Percentiles rank a stretch among this genome's conserved stretches.
phyloP scores from a whole-genome alignment of 1,140 invertebrate species.

The Cydia fagiglandana region DNA sequence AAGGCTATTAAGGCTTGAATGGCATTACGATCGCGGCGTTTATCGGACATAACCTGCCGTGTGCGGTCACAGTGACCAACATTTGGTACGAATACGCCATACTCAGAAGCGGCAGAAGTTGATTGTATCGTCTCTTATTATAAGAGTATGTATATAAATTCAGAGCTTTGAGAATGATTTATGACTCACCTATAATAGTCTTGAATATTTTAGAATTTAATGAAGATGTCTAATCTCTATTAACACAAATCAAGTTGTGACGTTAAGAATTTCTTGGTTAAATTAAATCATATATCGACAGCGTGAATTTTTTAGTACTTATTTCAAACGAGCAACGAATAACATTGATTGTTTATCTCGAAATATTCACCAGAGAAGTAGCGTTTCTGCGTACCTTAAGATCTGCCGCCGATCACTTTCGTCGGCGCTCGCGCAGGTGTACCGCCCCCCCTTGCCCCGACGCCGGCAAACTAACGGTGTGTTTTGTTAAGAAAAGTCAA shows the following conservation, averaged over 20 bases:
- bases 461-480: constrained; percentile 52
- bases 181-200: too few species aligned
- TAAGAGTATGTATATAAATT: too few species aligned
- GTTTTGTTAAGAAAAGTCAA: constrained; percentile 65
- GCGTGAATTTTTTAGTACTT: too few species aligned
- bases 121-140: neutral
- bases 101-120: constrained; percentile 10
- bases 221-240: neutral
- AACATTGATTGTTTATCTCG: neutral
- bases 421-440: constrained; percentile 56
- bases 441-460: constrained; percentile 34
- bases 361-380: constrained; percentile 4
- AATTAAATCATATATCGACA: too few species aligned
- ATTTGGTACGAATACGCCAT: constrained; percentile 1
- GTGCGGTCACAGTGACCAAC: constrained; percentile 40
- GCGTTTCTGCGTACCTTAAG: constrained; percentile 4
- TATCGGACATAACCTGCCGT: constrained; percentile 59
- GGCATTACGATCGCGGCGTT: constrained; percentile 51
- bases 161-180: too few species aligned
- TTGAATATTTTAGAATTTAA: neutral
- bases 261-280: too few species aligned
- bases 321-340: too few species aligned
- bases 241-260: neutral
- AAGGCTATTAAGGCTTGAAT: constrained; percentile 57
- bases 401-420: constrained; percentile 53